phyloP scores from a whole-genome alignment of 37 sponge, comb jelly and placozoan genomes.

The Agelas oroides region DNA sequence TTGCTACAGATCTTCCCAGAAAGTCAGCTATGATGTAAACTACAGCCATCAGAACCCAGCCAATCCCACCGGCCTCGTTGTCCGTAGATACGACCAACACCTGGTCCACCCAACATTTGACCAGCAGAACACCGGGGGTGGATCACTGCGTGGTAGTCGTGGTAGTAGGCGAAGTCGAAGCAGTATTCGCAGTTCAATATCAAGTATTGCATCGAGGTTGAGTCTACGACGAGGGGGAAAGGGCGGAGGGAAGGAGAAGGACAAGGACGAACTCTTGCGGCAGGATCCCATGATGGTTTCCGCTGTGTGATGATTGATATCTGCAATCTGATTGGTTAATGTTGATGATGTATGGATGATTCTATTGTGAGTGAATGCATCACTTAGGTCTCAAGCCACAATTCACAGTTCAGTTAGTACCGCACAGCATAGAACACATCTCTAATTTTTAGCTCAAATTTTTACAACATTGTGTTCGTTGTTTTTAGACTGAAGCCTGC shows the following conservation, averaged over 20 bases:
- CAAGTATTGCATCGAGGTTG: conserved; percentile 13
- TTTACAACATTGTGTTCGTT: too few relatives aligned
- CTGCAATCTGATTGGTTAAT: too few relatives aligned
- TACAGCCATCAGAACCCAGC: background rate
- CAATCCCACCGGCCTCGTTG: background rate
- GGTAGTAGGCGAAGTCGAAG: conserved; percentile 11
- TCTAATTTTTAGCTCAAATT: too few relatives aligned
- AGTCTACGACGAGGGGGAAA: background rate
- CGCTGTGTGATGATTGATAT: too few relatives aligned
- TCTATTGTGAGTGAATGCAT: too few relatives aligned
- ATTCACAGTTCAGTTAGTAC: too few relatives aligned
- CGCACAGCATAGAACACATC: too few relatives aligned
- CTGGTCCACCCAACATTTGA: background rate
- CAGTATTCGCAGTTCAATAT: conserved; percentile 21
- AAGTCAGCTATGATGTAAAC: background rate
- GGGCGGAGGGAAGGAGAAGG: background rate
- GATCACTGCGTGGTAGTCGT: background rate
- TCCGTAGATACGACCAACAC: conserved; percentile 7
- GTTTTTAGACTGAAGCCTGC: too few relatives aligned
- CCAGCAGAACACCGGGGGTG: too few relatives aligned
- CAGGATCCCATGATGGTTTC: background rate
- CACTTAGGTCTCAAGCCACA: too few relatives aligned
- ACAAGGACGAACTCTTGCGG: too few relatives aligned
- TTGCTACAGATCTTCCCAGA: background rate
- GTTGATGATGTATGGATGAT: too few relatives aligned